Conservation (phyloP, 2,113 vertebrate genomes). For the Heteronetta atricapilla region DNA sequence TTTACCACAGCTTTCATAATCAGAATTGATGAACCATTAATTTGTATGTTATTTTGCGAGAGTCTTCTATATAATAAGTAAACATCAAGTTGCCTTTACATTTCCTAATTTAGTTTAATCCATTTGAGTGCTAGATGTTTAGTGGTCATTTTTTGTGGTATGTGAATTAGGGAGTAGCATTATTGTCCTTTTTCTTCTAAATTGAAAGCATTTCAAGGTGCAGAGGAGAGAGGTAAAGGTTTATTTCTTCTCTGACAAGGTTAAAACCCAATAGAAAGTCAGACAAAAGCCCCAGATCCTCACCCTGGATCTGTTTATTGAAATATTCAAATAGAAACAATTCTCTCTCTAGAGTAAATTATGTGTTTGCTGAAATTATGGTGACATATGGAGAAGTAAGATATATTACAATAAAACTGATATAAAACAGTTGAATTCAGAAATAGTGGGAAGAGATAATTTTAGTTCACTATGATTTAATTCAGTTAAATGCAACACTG, state of each 20-base stretch:
- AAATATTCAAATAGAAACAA: slow-evolving; percentile 74
- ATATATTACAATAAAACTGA: slow-evolving; percentile 69
- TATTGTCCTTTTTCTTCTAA: slow-evolving; percentile 56
- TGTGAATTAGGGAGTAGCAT: slow-evolving; percentile 33
- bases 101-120: slow-evolving; percentile 49
- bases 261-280: slow-evolving; percentile 55
- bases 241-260: slow-evolving; percentile 62
- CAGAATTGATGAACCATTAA: neutral
- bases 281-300: neutral
- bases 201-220: slow-evolving; percentile 17
- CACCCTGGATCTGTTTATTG: slow-evolving; percentile 63
- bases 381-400: slow-evolving; percentile 68
- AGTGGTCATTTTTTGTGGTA: neutral
- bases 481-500: slow-evolving; percentile 68
- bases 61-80: neutral
- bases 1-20: neutral
- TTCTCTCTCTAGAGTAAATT: slow-evolving; percentile 39
- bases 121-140: slow-evolving; percentile 54
- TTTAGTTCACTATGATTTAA: slow-evolving; percentile 71
- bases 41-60: slow-evolving; percentile 40
- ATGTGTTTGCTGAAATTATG: slow-evolving; percentile 58
- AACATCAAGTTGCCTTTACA: neutral
- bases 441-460: slow-evolving; percentile 60
- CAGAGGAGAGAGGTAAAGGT: slow-evolving; percentile 13
- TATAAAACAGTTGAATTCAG: slow-evolving; percentile 70